These are phyloP conservation scores for Tachysurus vachellii DNA, from an alignment of 2,113 vertebrate genomes.

Conservation along the genomic window DNA sequence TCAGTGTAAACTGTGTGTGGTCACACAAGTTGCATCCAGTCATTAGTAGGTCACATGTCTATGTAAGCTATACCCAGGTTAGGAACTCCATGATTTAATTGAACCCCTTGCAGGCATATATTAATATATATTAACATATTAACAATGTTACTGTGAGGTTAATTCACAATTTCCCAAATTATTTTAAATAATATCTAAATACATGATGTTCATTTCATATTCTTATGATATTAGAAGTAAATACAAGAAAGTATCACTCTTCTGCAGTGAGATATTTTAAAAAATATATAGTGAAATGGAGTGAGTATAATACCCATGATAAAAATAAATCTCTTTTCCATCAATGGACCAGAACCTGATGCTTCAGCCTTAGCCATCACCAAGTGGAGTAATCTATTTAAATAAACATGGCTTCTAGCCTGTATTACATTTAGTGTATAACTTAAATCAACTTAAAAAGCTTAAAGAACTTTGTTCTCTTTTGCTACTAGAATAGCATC, in stretches of 20 bases:
- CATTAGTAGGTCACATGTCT: neutral
- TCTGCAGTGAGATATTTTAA: neutral
- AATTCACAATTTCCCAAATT: too few species aligned
- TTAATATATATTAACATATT: too few species aligned
- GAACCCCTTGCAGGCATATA: neutral
- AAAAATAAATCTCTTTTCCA: slow-evolving; percentile 14
- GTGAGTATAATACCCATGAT: neutral
- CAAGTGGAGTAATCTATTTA: neutral
- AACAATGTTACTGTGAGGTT: too few species aligned
- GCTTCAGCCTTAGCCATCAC: neutral
- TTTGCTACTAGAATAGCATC: neutral
- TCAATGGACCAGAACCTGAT: slow-evolving; percentile 24
- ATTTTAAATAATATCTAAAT: too few species aligned
- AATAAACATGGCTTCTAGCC: neutral
- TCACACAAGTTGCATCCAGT: neutral
- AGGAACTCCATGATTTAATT: neutral
- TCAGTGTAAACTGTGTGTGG: too few species aligned
- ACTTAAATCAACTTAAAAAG: neutral
- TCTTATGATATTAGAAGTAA: too few species aligned
- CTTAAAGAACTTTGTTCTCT: neutral
- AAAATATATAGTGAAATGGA: neutral
- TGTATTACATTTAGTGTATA: neutral
- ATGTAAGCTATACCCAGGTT: neutral
- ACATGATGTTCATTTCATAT: too few species aligned
- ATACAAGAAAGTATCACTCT: neutral